Evolutionary conservation across 1,140 invertebrate genomes (phyloP), one percentile per base, ranked within the genome.

Genomic region (Ceratosolen solmsi): DNA sequence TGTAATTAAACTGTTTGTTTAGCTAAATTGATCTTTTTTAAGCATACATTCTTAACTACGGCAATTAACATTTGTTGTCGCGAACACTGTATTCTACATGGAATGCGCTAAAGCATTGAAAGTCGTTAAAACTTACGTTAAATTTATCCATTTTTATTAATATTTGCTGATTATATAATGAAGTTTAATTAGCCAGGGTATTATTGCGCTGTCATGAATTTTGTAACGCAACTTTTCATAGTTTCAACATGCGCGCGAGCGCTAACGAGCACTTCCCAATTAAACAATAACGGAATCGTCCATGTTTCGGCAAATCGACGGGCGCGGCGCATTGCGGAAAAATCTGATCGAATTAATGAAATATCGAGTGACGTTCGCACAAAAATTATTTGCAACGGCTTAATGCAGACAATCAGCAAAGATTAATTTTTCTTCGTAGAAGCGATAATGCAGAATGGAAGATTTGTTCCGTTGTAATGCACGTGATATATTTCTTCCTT

Each of bases 401-500:
- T 75, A 60, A 75, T 9, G 33, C 58, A 73, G 51, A 36, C 36
- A 76, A 76, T 76, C 74, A 38, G 25, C 30, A 15, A 20, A 41
- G 65, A 79, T 79, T 79, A 79, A 71, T 71, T 79, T 79, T 70
- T 70, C 76, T 41, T 79, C 74, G 56, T 33, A 76, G 74, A 76
- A 76, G 36, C 17, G 56, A 76, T 76, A 76, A 76, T 76, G 46
- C 51, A 20, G 38, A 60, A 75, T 60, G 54, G 33, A 63, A 76
- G 74, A 76, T 76, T 63, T 65, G 11, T 49, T 63, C 33, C 58
- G 8, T 22, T 46, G 58, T 65, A 76, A 63, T 76, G 74, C 58
- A 76, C 38, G 25, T 76, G 74, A 76, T 76, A 76, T 41, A 27
- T 27, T n/a, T 74, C 13, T 49, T 22, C 25, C 41, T 49, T 25